A percentile compares a stretch with the other conserved stretches of the same genome.
phyloP scores from a whole-genome alignment of 2,113 vertebrate genomes.

The Nothocercus nigrocapillus region DNA sequence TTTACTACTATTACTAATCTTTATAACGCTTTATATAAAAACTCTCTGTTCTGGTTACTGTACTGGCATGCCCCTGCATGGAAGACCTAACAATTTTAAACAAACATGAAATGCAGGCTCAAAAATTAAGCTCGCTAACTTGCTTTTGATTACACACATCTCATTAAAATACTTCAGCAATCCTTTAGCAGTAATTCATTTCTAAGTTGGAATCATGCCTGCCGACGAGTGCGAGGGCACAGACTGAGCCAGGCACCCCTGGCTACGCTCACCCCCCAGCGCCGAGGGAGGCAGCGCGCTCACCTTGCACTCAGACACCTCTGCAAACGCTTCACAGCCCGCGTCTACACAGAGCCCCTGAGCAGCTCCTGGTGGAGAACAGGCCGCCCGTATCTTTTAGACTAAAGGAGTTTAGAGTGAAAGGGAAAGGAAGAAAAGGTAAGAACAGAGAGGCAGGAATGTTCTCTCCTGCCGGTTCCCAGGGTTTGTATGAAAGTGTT shows the following conservation, averaged over 20 bases:
- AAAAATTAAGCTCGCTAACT: background rate
- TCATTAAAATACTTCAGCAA: background rate
- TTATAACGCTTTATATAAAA: background rate
- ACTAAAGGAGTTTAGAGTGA: background rate
- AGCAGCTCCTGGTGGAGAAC: background rate
- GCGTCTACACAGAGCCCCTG: background rate
- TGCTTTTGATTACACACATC: background rate
- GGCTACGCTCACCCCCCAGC: background rate
- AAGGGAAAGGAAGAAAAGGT: background rate
- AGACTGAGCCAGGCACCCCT: background rate
- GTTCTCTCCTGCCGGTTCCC: rapidly evolving
- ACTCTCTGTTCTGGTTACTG: background rate
- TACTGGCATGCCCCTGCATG: no score
- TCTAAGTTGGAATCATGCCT: background rate
- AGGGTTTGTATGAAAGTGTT: background rate
- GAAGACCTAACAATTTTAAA: background rate
- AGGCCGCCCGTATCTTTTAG: background rate
- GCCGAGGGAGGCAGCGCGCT: rapidly evolving
- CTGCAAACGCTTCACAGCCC: background rate
- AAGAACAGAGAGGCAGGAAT: background rate
- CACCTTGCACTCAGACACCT: background rate
- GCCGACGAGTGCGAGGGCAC: rapidly evolving
- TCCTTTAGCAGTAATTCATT: background rate
- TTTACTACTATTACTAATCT: background rate
- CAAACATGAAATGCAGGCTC: background rate